phyloP scores from a whole-genome alignment of 1,140 invertebrate species.

The Panulirus ornatus region DNA sequence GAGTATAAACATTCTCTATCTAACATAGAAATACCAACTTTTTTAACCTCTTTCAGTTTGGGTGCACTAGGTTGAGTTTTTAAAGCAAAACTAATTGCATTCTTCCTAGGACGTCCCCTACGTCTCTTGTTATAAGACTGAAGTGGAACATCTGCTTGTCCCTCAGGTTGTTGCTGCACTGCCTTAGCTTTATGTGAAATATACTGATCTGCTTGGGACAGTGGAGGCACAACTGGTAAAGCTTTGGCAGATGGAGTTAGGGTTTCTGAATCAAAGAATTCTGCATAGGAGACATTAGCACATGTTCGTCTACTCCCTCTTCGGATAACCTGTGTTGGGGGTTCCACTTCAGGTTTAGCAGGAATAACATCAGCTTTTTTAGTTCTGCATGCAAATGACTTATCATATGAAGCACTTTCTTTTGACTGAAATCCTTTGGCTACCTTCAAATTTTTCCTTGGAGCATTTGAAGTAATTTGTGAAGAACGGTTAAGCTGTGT shows the following conservation, averaged over 20 bases:
- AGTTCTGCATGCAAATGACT: background rate
- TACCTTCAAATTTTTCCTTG: background rate
- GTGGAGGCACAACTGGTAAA: background rate
- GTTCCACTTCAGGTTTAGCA: background rate
- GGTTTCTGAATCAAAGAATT: slow-evolving; percentile 47
- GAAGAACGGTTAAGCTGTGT: background rate
- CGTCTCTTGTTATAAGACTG: background rate
- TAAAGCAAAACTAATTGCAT: background rate
- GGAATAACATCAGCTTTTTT: background rate
- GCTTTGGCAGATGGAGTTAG: background rate
- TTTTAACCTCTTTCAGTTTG: background rate
- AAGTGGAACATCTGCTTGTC: background rate
- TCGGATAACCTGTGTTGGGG: background rate
- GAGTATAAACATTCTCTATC: background rate
- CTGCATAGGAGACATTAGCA: slow-evolving; percentile 44
- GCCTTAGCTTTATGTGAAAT: background rate
- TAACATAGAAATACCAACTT: background rate
- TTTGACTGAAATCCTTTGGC: background rate
- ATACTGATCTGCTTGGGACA: background rate
- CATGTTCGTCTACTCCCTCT: background rate
- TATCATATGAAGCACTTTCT: background rate
- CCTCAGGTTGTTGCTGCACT: background rate
- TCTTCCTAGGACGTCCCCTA: slow-evolving; percentile 33
- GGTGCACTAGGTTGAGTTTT: background rate
- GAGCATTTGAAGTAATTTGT: background rate